Evolutionary conservation across 2,888 invertebrate species (phyloP).

Genomic region (Sthenelais limicola): DNA sequence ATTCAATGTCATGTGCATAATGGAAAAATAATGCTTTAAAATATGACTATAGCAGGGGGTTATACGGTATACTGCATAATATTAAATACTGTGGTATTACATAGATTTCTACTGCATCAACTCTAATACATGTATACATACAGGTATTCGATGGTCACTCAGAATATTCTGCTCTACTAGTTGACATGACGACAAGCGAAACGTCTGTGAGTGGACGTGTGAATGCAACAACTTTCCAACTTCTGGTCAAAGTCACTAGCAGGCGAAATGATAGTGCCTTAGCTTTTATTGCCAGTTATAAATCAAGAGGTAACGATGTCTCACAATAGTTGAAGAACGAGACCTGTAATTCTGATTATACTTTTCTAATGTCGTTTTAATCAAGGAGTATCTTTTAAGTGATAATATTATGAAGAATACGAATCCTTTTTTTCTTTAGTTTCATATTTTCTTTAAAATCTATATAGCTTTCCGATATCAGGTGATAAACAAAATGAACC

Average conservation of each 20-base stretch:
- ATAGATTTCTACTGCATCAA: no score
- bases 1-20: no score
- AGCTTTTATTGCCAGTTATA: conserved; percentile 10
- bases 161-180: conserved; percentile 10
- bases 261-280: not conserved
- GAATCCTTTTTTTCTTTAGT: not conserved
- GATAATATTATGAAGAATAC: not conserved
- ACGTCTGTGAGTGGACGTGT: not conserved
- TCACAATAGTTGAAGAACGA: not conserved
- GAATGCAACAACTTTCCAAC: conserved; percentile 19
- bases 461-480: not conserved
- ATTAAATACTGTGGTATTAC: no score
- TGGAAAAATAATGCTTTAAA: no score
- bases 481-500: no score
- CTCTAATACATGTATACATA: no score
- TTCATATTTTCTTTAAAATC: not conserved
- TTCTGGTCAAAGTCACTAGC: conserved; percentile 7
- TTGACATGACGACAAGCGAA: not conserved
- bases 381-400: not conserved
- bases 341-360: not conserved
- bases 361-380: not conserved
- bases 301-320: not conserved
- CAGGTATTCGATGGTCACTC: conserved; percentile 40
- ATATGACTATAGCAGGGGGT: no score
- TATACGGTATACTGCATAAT: no score